Evolutionary conservation across 1,140 invertebrate species (phyloP).

Genomic region (Papilio xuthus): DNA sequence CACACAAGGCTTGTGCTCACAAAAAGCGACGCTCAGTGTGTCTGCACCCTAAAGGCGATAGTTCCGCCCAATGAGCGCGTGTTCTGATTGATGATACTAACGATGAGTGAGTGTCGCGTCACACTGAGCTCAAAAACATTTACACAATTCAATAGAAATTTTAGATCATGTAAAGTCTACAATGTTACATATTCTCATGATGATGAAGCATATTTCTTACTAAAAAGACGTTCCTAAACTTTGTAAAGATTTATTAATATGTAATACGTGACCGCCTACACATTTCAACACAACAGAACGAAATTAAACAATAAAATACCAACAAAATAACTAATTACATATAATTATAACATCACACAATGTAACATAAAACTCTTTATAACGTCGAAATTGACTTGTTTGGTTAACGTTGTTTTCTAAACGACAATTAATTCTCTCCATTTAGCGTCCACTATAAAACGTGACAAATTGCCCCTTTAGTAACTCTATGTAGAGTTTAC

Average conservation of each 20-base stretch:
- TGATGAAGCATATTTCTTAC: not conserved
- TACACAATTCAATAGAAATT: conserved; percentile 12
- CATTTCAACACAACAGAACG: too few species aligned
- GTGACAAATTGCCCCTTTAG: too few species aligned
- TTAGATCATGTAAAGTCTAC: not conserved
- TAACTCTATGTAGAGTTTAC: too few species aligned
- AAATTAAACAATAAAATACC: too few species aligned
- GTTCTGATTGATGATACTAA: conserved; percentile 3
- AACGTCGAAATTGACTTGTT: too few species aligned
- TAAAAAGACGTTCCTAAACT: not conserved
- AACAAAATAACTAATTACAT: too few species aligned
- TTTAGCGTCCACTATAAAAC: too few species aligned
- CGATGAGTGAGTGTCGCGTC: not conserved
- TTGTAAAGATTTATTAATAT: not conserved
- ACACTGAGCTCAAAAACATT: conserved; percentile 2
- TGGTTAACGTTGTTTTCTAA: too few species aligned
- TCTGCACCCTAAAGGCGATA: conserved; percentile 7
- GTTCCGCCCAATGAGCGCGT: not conserved
- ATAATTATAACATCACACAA: too few species aligned
- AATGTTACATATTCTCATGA: not conserved
- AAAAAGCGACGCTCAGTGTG: conserved; percentile 19
- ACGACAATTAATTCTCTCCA: too few species aligned
- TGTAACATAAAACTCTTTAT: too few species aligned
- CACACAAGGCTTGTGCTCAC: not conserved
- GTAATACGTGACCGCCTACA: not conserved